Base-by-base conservation (phyloP, 2,797 vertebrate species). In the Rousettus madagascariensis region DNA sequence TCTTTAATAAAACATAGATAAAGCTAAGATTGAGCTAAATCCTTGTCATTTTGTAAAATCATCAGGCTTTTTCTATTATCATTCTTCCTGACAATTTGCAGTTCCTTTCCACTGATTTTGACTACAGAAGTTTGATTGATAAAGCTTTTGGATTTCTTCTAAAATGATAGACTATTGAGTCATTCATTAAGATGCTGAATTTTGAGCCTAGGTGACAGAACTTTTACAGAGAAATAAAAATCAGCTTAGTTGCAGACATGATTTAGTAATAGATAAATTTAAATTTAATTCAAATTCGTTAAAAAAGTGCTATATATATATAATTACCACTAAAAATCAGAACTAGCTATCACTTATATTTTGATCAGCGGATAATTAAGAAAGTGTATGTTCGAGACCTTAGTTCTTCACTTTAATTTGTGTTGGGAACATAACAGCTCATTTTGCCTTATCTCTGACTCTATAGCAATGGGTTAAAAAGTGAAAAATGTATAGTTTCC, bases 221-320 rank as follows among this genome's bases (percentile, higher is more conserved):
- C 15, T 49, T 41, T 86, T 87, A n/a, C 22, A 87, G 30, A 95
- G 49, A 92, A 95, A 84, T 68, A 84, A 77, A 93, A 85, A 8
- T 0, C 12, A 93, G 51, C 59, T 83, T 33, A 87, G 28, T 69
- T 75, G 0, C 7, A 41, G 36, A 82, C 61, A 46, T 28, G 38
- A 80, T 86, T 30, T 89, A 89, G 75, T 75, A 80, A 69, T 10
- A 89, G 65, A 85, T 63, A 90, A 57, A 80, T 93, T 93, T 85
- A 88, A 93, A 79, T 95, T 91, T 82, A 91, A 95, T 92, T 96
- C 63, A 95, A 95, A 38, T 93, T 96, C 72, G 92, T 90, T 90
- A 86, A 84, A 79, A 20, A 86, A 84, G 3, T 80, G 2, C 30
- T 84, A 86, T 9, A 69, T 11, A 74, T 87, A 59, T 80, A 93